These are phyloP conservation scores for Mastacembelus armatus DNA, from an alignment of 2,797 vertebrate species.

Conservation along the genomic window DNA sequence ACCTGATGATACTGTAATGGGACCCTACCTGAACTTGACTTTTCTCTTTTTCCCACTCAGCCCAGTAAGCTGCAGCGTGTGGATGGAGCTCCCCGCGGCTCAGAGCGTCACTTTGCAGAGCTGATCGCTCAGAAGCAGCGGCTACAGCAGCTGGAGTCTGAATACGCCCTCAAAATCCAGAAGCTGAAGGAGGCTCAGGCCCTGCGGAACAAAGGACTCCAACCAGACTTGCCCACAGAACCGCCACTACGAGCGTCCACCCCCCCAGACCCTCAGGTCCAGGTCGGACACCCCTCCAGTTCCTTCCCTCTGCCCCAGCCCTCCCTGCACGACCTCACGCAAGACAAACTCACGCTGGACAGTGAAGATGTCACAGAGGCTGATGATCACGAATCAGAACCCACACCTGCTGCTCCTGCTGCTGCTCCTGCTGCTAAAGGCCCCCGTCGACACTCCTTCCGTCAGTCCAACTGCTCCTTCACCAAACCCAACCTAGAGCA, in stretches of 20 bases:
- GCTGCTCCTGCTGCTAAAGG: constrained; percentile 22
- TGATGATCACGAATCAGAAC: constrained; percentile 83
- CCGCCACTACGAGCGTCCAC: constrained; percentile 18
- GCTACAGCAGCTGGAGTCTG: constrained; percentile 93
- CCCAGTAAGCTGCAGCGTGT: constrained; percentile 87
- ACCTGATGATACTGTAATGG: no score
- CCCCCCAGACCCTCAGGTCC: constrained; percentile 79
- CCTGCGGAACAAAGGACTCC: constrained; percentile 81
- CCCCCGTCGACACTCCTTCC: constrained; percentile 88
- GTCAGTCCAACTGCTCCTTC: constrained; percentile 89
- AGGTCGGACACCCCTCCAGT: constrained; percentile 25
- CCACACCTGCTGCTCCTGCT: background rate
- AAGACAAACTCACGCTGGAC: constrained; percentile 93
- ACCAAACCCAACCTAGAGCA: constrained; percentile 96
- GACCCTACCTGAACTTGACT: no score
- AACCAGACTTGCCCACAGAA: constrained; percentile 60
- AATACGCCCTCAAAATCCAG: constrained; percentile 96
- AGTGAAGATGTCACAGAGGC: constrained; percentile 87
- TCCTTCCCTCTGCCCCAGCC: constrained; percentile 91
- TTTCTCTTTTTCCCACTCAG: constrained; percentile 61
- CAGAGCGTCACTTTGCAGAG: constrained; percentile 90
- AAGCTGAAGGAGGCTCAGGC: constrained; percentile 94
- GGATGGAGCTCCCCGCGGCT: constrained; percentile 79
- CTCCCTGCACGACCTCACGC: constrained; percentile 95
- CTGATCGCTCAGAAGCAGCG: constrained; percentile 93